These are phyloP conservation scores for Nettapus auritus DNA, from an alignment of 2,113 vertebrate genomes.

Conservation along the genomic window DNA sequence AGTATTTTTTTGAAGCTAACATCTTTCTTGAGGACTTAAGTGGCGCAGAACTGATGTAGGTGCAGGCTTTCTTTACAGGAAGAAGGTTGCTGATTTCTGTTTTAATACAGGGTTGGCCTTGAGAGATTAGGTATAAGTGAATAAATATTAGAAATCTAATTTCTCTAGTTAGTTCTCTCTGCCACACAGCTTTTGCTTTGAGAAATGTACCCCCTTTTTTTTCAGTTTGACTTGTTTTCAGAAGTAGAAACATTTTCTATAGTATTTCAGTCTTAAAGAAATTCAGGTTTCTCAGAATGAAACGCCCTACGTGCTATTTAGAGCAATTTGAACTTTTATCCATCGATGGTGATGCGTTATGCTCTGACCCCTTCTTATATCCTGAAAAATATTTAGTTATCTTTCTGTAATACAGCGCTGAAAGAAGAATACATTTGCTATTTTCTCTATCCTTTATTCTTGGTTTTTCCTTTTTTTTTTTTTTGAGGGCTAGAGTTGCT, in stretches of 20 bases:
- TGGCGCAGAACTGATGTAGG: background rate
- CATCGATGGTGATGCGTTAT: background rate
- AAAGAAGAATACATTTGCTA: background rate
- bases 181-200: background rate
- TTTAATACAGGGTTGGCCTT: background rate
- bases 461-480: background rate
- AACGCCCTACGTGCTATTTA: background rate
- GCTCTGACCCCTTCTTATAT: background rate
- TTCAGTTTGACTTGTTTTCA: background rate
- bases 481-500: background rate
- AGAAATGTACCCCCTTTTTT: background rate
- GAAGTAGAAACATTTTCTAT: background rate
- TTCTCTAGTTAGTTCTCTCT: background rate
- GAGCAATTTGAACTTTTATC: background rate
- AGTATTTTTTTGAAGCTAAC: background rate
- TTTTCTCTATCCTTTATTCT: background rate
- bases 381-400: background rate
- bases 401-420: background rate
- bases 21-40: rapidly evolving
- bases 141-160: background rate
- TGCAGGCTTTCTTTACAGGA: background rate
- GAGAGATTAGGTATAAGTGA: background rate
- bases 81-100: background rate
- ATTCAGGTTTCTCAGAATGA: background rate
- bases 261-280: background rate